Percentiles rank a stretch among this genome's conserved stretches.
phyloP scores from a whole-genome alignment of 2,113 vertebrate genomes.

The Atractosteus spatula region DNA sequence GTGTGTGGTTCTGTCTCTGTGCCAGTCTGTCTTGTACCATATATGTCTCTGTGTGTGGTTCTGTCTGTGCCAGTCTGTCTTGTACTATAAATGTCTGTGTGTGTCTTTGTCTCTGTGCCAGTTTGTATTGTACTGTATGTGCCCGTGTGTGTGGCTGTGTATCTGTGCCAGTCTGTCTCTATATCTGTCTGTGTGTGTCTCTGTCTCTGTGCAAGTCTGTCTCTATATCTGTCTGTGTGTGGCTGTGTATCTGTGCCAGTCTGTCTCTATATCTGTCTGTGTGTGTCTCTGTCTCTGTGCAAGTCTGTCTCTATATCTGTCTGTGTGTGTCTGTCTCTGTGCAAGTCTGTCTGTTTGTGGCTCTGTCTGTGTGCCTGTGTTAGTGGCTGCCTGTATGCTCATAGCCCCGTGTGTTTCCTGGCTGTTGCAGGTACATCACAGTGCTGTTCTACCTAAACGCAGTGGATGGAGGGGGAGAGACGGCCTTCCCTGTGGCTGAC shows the following conservation, averaged over 20 bases:
- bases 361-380: constrained; percentile 37
- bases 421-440: constrained; percentile 80
- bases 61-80: too few relatives aligned
- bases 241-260: not conserved
- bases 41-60: too few relatives aligned
- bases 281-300: constrained; percentile 39
- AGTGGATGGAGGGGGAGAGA: constrained; percentile 84
- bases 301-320: not conserved
- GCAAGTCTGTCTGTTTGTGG: constrained; percentile 23
- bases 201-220: constrained; percentile 34
- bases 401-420: not conserved
- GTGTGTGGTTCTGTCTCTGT: too few relatives aligned
- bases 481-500: constrained; percentile 90
- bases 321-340: constrained; percentile 15
- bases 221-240: constrained; percentile 22
- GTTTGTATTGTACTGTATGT: not conserved
- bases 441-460: constrained; percentile 88
- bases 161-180: not conserved
- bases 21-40: too few relatives aligned
- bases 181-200: constrained; percentile 26
- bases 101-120: too few relatives aligned
- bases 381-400: constrained; percentile 35
- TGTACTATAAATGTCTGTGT: too few relatives aligned
- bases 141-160: constrained; percentile 4
- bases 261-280: constrained; percentile 18